phyloP scores from a whole-genome alignment of 2,888 invertebrate genomes.

The Steinernema carpocapsae region DNA sequence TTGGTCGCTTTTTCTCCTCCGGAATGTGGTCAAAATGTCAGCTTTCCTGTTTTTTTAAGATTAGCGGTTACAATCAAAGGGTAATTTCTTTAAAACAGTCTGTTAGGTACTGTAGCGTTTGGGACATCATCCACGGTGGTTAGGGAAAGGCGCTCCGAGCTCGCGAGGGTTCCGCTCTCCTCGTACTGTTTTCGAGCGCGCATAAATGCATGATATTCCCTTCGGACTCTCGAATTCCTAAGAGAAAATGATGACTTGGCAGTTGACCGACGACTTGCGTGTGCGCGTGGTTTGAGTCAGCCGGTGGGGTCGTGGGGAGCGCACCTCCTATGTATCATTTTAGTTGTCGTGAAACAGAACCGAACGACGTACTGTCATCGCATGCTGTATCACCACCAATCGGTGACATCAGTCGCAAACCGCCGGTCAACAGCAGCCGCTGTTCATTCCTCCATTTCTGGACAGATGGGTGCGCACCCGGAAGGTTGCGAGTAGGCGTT shows the following conservation, averaged over 20 bases:
- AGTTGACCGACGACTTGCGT: conserved; percentile 24
- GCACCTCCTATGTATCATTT: conserved; percentile 3
- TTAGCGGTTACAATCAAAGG: no score
- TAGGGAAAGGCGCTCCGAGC: no score
- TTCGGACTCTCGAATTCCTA: not conserved
- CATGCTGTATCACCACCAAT: not conserved
- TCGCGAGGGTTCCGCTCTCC: no score
- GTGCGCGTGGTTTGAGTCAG: conserved; percentile 32
- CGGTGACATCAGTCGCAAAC: not conserved
- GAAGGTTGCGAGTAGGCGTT: not conserved
- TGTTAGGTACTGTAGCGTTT: no score
- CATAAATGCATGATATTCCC: no score
- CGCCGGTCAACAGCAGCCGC: not conserved
- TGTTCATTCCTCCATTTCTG: conserved; percentile 15
- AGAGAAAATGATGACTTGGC: conserved; percentile 10
- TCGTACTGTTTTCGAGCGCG: no score
- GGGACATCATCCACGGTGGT: no score
- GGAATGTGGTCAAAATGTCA: no score
- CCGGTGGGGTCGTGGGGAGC: conserved; percentile 5
- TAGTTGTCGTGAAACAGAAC: conserved; percentile 15
- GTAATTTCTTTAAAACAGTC: no score
- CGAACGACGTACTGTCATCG: conserved; percentile 1
- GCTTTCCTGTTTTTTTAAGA: no score
- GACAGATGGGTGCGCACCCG: not conserved
- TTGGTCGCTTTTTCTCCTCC: no score